Base-by-base conservation (phyloP, 2,888 invertebrate genomes). In the Pristionchus entomophagus region DNA sequence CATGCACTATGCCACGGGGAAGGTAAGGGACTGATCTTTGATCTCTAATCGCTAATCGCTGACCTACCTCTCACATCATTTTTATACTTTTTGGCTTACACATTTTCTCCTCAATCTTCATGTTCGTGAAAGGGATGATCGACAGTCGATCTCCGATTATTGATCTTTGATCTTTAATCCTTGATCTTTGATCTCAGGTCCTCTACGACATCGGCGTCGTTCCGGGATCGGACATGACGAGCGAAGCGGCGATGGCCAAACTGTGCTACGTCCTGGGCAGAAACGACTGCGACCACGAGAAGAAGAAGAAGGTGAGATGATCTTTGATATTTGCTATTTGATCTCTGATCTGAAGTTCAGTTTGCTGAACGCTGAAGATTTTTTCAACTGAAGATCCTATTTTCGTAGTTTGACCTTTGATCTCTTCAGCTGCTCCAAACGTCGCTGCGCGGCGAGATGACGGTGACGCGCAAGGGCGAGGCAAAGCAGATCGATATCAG, bases 221-320 rank as follows among this genome's bases (percentile, higher is more conserved):
- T 41, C 95, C 96, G 0, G 97, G 97, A 0, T 95, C 95, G 86
- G 97, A 97, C 93, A 96, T 97, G 96, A 98, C 98, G 0, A 96
- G 97, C 0, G 98, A 98, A 94, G 97, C 98, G 0, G 97, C 98
- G 0, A 95, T 98, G 14, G 96, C 97, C 2, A 99, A 99, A 94
- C 95, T 99, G 1, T 95, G 96, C 0, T 98, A 97, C 92, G 96
- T 98, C 0, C 94, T 98, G 38, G 96, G 97, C 0, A 96, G 97
- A 93, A 94, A 94, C 56, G 94, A 94, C 94, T 90, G 92, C 65
- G 35, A 94, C 73, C 93, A 94, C 59, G 92, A 92, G 86, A 95
- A 94, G 89, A 91, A 93, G 88, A 91, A 92, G 91, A 49, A 32
- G 49, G 78, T 78, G 32, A 14, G 78, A 49, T n/a, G n/a, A n/a